Evolutionary conservation across 2,888 invertebrate genomes (phyloP), one percentile per base, ranked within the genome.

Genomic region (Congeria kusceri): DNA sequence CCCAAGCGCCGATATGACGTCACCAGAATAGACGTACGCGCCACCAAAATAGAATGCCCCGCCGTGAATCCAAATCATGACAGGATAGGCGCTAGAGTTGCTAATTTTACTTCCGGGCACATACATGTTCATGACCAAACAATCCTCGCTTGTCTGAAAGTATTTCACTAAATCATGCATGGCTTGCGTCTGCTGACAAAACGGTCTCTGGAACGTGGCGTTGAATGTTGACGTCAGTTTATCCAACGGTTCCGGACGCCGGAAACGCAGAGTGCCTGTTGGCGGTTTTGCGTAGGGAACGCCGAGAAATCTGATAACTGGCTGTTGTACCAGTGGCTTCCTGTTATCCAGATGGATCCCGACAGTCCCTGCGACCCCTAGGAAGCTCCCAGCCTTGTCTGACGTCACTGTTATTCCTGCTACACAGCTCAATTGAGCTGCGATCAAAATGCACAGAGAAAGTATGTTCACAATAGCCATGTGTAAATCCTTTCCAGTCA

Each of bases 21-120:
- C 96, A 25, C 84, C 89, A 58, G 85, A 80, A 58, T 89, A 91
- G 0, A 88, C 28, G 25, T 86, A 85, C 58, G 97, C 96, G 29
- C 98, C 97, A 49, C 98, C 98, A 90, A 96, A 96, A 96, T 97
- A 97, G 94, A 97, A 98, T 29, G 97, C 97, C 5, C 98, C 98
- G 0, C 98, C 98, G 93, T 98, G 98, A 89, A 98, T 97, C 98
- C 98, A 98, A 61, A 98, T 96, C 84, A 98, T 94, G 89, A 98
- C 96, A 68, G 98, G 97, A 88, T 80, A 64, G 96, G 65, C 77
- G 32, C 68, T 75, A 0, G 58, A 53, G 2, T 29, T 47, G 5
- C 49, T 27, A 4, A 65, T 65, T 0, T 46, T 20, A 18, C 63
- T 71, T 72, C 67, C 71, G 13, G 98, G 98, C 47, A 97, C 97